phyloP scores from a whole-genome alignment of 2,888 invertebrate species.

The Papilio protenor region DNA sequence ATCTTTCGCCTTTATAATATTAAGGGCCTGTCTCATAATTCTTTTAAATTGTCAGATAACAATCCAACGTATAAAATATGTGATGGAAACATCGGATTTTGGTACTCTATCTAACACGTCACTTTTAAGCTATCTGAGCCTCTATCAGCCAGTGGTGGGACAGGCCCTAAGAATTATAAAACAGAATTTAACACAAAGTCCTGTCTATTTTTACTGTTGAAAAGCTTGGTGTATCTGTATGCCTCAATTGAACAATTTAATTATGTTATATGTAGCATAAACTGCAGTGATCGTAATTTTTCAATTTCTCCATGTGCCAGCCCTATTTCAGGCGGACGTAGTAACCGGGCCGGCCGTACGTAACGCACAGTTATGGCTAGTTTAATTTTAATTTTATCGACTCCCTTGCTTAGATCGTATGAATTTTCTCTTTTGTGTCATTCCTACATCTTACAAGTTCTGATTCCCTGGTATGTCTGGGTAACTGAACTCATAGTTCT shows the following conservation, averaged over 20 bases:
- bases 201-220: not conserved
- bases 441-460: not conserved
- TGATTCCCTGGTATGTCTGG: conserved; percentile 2
- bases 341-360: conserved; percentile 60
- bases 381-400: conserved; percentile 42
- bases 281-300: not conserved
- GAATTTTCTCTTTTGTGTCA: not conserved
- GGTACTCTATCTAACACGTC: too few species aligned
- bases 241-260: too few species aligned
- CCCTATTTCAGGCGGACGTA: conserved; percentile 67
- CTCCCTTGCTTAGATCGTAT: conserved; percentile 19
- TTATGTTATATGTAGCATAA: not conserved
- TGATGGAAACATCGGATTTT: too few species aligned
- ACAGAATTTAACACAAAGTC: not conserved
- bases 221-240: not conserved
- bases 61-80: too few species aligned
- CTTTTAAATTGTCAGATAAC: too few species aligned
- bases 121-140: too few species aligned
- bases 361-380: conserved; percentile 50
- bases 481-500: not conserved
- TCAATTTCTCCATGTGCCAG: conserved; percentile 59
- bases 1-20: too few species aligned
- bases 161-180: too few species aligned
- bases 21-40: too few species aligned
- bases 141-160: too few species aligned